Evolutionary conservation across 2,113 vertebrate species (phyloP).

Genomic region (Oryctolagus cuniculus): DNA sequence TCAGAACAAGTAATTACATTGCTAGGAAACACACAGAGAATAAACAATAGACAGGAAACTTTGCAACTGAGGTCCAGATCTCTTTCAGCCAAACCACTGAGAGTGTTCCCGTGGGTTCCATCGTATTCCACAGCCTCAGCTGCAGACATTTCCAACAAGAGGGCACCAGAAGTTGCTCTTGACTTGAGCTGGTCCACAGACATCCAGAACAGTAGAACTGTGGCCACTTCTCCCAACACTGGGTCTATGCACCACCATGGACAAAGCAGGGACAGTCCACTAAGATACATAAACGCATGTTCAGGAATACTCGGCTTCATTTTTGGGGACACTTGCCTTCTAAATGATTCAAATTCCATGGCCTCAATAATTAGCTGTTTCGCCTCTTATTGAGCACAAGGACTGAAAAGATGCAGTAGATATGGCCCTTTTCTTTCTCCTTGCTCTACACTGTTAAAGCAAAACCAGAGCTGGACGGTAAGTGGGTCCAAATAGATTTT

Average conservation of each 20-base stretch:
- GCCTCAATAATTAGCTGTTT: background rate
- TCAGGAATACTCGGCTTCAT: background rate
- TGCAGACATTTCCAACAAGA: accelerated
- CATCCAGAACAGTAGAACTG: background rate
- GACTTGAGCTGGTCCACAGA: background rate
- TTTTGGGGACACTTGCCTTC: background rate
- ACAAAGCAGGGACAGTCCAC: background rate
- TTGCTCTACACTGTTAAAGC: background rate
- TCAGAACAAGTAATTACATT: background rate
- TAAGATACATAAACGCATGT: background rate
- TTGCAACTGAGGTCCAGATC: background rate
- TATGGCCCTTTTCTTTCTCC: background rate
- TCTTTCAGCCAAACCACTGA: background rate
- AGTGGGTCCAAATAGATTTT: background rate
- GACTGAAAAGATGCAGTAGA: background rate
- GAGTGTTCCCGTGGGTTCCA: accelerated
- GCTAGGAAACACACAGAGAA: background rate
- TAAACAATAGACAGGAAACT: background rate
- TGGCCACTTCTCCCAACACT: background rate
- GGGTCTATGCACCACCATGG: background rate
- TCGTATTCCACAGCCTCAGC: background rate
- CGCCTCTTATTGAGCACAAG: background rate
- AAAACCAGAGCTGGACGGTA: background rate
- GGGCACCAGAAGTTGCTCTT: background rate
- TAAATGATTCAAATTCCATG: background rate